Evolutionary conservation across 1,140 invertebrate species (phyloP), one percentile per base, ranked within the genome.

Genomic region (Chlorops oryzae): DNA sequence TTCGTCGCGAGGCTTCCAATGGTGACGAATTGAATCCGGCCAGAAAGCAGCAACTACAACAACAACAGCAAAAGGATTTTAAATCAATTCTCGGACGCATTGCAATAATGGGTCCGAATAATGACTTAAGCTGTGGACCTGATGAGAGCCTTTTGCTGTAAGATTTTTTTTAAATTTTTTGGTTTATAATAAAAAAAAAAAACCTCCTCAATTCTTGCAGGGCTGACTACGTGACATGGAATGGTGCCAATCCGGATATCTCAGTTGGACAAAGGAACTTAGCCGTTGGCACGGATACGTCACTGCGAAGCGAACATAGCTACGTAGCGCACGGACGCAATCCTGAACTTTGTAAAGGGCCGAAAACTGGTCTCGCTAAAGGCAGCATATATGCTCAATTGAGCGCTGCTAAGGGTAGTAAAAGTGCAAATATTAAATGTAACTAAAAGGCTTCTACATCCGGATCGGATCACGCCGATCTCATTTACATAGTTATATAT

Each of bases 211-310:
- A 18, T 35, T 18, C 17, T 54, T 75, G 72, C 47, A 86, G 84
- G 45, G 78, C 80, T 21, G 83, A 85, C 59, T 86, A 86, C 66
- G 76, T 83, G 13, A 80, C 82, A 10, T 86, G 83, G 83, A 80
- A 81, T 54, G 83, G 84, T 15, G 78, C 83, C 10, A 80, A 85
- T 72, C 73, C 78, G 6, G 70, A 65, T 51, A 61, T 82, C 10
- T 57, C 40, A 63, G 72, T 61, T 56, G 75, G 66, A 24, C 73
- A 65, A 53, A 59, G 58, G 38, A 63, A 50, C 65, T 54, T 78
- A n/a, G 74, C 78, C 0, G 72, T 74, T 52, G 84, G 84, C 2
- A 65, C 78, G 1, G 77, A 85, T 64, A 23, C 63, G 20, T 65
- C 52, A 18, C 59, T 83, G 7, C 56, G 80, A 15, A 58, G 61